Conservation (phyloP, 1,140 invertebrate genomes). For the Ctenoplectra terminalis region DNA sequence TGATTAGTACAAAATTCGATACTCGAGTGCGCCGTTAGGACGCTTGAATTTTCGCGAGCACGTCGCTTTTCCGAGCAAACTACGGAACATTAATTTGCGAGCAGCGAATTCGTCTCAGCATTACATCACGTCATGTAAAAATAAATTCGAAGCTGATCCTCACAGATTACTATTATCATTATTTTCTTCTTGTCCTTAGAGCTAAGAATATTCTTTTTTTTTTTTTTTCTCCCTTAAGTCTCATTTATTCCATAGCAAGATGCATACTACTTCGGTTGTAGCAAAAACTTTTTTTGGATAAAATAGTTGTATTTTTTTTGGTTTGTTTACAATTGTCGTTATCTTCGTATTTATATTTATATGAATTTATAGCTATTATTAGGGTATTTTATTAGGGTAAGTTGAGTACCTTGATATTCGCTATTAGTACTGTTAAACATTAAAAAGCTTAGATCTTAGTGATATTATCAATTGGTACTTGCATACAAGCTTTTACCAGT, state of each 20-base stretch:
- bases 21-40: slow-evolving; percentile 47
- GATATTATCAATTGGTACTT: slow-evolving; percentile 81
- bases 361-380: slow-evolving; percentile 59
- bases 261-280: slow-evolving; percentile 79
- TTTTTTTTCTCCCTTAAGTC: slow-evolving; percentile 53
- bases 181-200: slow-evolving; percentile 69
- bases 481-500: slow-evolving; percentile 72
- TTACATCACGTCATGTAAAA: slow-evolving; percentile 80
- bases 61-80: slow-evolving; percentile 61
- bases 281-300: slow-evolving; percentile 82
- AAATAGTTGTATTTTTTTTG: slow-evolving; percentile 78
- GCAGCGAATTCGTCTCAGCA: slow-evolving; percentile 67
- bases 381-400: slow-evolving; percentile 54
- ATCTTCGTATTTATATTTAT: slow-evolving; percentile 70
- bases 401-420: slow-evolving; percentile 67
- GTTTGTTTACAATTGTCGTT: slow-evolving; percentile 72
- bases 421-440: slow-evolving; percentile 72
- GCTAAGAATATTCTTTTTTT: slow-evolving; percentile 70
- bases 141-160: slow-evolving; percentile 82
- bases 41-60: slow-evolving; percentile 53
- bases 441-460: slow-evolving; percentile 82
- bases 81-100: slow-evolving; percentile 69
- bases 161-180: slow-evolving; percentile 74
- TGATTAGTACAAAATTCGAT: slow-evolving; percentile 41
- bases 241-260: slow-evolving; percentile 76